These are phyloP conservation scores for Nibea albiflora DNA, from an alignment of 2,113 vertebrate species.

Conservation along the genomic window DNA sequence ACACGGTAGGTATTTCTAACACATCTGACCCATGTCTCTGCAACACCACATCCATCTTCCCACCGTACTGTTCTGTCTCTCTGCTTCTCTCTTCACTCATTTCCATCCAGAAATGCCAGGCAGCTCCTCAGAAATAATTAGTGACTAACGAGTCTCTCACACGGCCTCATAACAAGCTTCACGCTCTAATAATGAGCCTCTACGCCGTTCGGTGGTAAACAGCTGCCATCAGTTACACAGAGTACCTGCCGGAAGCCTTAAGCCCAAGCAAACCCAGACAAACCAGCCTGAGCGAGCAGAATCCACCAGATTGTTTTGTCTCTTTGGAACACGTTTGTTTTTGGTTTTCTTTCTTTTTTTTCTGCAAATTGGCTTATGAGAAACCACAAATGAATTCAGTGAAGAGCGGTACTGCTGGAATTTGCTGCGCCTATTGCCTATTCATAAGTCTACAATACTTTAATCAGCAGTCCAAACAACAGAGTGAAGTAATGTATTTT, in stretches of 20 bases:
- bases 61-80: background rate
- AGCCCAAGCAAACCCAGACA: conserved; percentile 43
- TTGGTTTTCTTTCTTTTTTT: conserved; percentile 2
- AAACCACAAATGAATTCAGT: conserved; percentile 53
- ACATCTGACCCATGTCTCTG: conserved; percentile 19
- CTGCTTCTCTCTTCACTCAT: conserved; percentile 25
- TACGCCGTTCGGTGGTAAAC: conserved; percentile 65
- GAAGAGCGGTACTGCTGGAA: conserved; percentile 33
- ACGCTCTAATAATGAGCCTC: conserved; percentile 75
- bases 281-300: conserved; percentile 50
- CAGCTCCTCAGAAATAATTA: conserved; percentile 77
- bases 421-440: conserved; percentile 48
- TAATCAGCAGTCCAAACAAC: conserved; percentile 60
- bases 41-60: conserved; percentile 16
- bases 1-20: background rate
- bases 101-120: conserved; percentile 56
- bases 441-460: conserved; percentile 60
- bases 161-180: conserved; percentile 75
- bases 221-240: conserved; percentile 66
- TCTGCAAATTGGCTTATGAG: conserved; percentile 60
- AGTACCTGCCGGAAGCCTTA: conserved; percentile 57
- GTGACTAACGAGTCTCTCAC: conserved; percentile 72
- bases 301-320: conserved; percentile 53
- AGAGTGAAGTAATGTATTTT: conserved; percentile 45
- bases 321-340: conserved; percentile 37